A percentile compares a stretch with the other conserved stretches of the same genome.
These are phyloP conservation scores for Carollia perspicillata DNA, from an alignment of 2,113 vertebrate species.

Conservation along the genomic window DNA sequence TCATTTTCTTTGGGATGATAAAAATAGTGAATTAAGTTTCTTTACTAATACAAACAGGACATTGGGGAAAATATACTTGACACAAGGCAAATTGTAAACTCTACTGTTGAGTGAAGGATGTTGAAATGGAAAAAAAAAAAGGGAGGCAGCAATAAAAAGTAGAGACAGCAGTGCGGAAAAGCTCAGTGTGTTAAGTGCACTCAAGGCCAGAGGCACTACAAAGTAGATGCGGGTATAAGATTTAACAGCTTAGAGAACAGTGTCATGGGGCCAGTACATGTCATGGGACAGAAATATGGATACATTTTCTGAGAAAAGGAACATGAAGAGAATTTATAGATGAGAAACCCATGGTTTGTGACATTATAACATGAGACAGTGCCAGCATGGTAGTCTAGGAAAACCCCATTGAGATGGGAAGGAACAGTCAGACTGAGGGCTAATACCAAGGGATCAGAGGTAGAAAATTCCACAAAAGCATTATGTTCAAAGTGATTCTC, in stretches of 20 bases:
- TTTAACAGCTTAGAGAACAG: background rate
- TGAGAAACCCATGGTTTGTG: background rate
- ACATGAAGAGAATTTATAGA: background rate
- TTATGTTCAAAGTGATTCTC: too few relatives aligned
- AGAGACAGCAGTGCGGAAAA: too few relatives aligned
- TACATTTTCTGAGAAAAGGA: fast-evolving
- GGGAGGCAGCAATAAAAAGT: too few relatives aligned
- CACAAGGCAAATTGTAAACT: too few relatives aligned
- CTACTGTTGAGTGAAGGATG: too few relatives aligned
- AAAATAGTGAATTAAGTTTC: too few relatives aligned
- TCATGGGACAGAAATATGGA: background rate
- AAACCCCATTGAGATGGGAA: background rate
- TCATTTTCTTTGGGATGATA: too few relatives aligned
- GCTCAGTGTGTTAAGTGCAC: too few relatives aligned
- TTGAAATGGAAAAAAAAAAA: too few relatives aligned
- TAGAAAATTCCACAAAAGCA: background rate
- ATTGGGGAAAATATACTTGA: too few relatives aligned
- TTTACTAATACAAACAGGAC: too few relatives aligned
- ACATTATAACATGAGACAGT: conserved; percentile 12
- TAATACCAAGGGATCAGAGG: fast-evolving
- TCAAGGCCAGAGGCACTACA: background rate
- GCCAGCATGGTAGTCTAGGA: background rate
- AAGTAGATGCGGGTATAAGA: background rate
- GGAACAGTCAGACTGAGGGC: background rate
- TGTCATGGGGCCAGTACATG: background rate